phyloP scores from a whole-genome alignment of 2,113 vertebrate species.

The Axis porcinus region DNA sequence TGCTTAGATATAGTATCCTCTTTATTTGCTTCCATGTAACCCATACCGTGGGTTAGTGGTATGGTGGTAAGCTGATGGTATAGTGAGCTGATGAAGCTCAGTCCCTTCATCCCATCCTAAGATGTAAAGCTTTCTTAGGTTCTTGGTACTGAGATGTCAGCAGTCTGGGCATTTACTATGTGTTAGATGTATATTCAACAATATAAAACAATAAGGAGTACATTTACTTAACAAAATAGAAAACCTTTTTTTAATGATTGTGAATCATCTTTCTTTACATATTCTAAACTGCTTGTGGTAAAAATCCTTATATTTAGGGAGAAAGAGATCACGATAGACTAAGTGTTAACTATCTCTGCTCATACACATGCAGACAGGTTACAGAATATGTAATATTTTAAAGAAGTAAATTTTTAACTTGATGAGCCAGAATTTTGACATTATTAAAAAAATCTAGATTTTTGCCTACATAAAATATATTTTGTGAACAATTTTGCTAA shows the following conservation, averaged over 20 bases:
- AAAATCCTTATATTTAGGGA: not conserved
- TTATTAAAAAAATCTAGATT: not conserved
- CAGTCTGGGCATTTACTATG: not conserved
- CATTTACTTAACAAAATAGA: not conserved
- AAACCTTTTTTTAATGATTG: not conserved
- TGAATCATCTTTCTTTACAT: not conserved
- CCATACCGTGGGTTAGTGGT: too few species aligned
- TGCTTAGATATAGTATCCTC: not conserved
- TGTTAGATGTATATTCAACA: not conserved
- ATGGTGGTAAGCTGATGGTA: too few species aligned
- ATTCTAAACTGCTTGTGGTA: not conserved
- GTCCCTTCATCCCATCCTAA: not conserved
- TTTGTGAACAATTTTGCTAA: not conserved
- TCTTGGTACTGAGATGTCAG: not conserved
- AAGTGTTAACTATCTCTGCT: not conserved
- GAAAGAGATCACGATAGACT: not conserved
- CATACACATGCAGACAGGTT: not conserved
- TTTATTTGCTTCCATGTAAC: not conserved
- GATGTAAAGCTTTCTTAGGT: not conserved
- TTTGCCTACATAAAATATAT: not conserved
- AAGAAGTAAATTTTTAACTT: not conserved
- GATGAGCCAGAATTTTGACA: not conserved
- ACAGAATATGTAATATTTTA: not conserved
- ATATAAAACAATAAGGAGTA: not conserved
- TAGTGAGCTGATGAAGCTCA: not conserved